phyloP scores from a whole-genome alignment of 2,797 vertebrate genomes.

The Setipinna tenuifilis region DNA sequence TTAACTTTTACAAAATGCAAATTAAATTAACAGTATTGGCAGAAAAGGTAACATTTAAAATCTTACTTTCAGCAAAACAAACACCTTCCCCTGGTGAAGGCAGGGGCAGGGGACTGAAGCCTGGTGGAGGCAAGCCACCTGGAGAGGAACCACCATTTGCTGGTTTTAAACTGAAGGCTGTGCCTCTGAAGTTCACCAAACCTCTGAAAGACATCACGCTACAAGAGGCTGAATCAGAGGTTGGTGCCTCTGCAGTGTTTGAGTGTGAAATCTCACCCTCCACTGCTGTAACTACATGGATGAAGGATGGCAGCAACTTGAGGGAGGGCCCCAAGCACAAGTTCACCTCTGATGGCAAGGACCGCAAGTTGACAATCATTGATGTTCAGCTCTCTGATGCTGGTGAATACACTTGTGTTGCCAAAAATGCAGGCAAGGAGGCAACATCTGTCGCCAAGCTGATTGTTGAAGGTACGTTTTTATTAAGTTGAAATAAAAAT shows the following conservation, averaged over 20 bases:
- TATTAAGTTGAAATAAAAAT: background rate
- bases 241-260: slow-evolving; percentile 92
- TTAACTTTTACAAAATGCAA: background rate
- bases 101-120: slow-evolving; percentile 85
- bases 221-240: slow-evolving; percentile 88
- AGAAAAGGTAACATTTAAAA: slow-evolving; percentile 16
- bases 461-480: slow-evolving; percentile 90
- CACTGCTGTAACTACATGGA: slow-evolving; percentile 91
- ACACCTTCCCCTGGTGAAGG: slow-evolving; percentile 96
- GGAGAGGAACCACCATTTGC: slow-evolving; percentile 92
- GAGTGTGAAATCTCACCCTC: slow-evolving; percentile 95
- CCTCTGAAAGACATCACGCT: slow-evolving; percentile 90
- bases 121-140: slow-evolving; percentile 92
- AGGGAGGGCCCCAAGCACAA: slow-evolving; percentile 95
- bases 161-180: slow-evolving; percentile 92
- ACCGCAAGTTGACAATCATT: slow-evolving; percentile 92
- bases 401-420: slow-evolving; percentile 94
- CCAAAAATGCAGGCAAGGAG: slow-evolving; percentile 92
- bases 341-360: slow-evolving; percentile 95
- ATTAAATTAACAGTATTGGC: background rate
- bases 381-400: slow-evolving; percentile 96
- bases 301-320: slow-evolving; percentile 94
- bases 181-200: slow-evolving; percentile 94
- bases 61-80: slow-evolving; percentile 83
- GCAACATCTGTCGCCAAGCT: slow-evolving; percentile 93